phyloP scores from a whole-genome alignment of 2,113 vertebrate genomes.

The Nerophis ophidion region DNA sequence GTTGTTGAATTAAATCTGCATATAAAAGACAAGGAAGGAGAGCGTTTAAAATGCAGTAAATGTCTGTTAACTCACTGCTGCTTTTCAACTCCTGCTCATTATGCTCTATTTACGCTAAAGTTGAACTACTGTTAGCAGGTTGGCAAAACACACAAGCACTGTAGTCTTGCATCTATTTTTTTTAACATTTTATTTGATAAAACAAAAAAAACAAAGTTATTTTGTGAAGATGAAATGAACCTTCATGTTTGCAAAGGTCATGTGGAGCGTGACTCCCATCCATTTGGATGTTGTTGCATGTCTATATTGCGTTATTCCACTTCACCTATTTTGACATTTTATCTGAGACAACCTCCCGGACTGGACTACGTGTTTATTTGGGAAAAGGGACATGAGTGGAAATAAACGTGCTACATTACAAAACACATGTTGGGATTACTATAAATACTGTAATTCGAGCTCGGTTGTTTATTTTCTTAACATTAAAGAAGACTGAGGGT shows the following conservation, averaged over 20 bases:
- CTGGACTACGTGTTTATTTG: not conserved
- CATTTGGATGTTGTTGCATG: slow-evolving; percentile 6
- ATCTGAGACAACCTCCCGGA: not conserved
- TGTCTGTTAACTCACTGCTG: not conserved
- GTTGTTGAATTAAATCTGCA: slow-evolving; percentile 12
- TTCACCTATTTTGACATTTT: slow-evolving; percentile 6
- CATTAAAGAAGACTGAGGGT: no score
- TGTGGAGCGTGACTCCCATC: slow-evolving; percentile 3
- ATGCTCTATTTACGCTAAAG: no score
- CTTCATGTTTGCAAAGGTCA: slow-evolving; percentile 1
- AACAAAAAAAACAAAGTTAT: not conserved
- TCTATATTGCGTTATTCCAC: slow-evolving; percentile 1
- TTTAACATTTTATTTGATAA: no score
- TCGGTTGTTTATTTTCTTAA: no score
- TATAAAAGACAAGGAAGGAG: not conserved
- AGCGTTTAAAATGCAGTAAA: not conserved
- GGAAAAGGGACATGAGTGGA: no score
- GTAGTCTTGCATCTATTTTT: no score
- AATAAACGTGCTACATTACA: no score
- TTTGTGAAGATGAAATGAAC: not conserved
- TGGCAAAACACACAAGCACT: no score
- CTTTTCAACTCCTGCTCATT: no score
- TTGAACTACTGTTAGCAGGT: not conserved
- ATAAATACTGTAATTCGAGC: no score
- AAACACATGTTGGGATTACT: no score